Evolutionary conservation across 1,140 invertebrate genomes (phyloP).

Genomic region (Hormaphis cornu): DNA sequence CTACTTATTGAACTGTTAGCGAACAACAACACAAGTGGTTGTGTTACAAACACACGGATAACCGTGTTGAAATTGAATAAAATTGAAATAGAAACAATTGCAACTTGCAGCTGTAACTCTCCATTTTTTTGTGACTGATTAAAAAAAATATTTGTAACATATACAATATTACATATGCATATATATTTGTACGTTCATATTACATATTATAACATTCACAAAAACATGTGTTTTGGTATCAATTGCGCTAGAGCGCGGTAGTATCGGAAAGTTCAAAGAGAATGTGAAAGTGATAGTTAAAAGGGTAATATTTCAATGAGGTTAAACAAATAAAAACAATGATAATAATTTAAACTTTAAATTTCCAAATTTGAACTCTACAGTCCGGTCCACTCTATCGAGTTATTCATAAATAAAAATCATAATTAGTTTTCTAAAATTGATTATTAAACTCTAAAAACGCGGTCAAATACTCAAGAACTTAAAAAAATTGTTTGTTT

Average conservation of each 20-base stretch:
- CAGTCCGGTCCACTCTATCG: too few relatives aligned
- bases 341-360: too few relatives aligned
- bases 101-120: slow-evolving; percentile 30
- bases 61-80: slow-evolving; percentile 22
- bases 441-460: too few relatives aligned
- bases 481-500: too few relatives aligned
- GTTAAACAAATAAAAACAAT: too few relatives aligned
- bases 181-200: slow-evolving; percentile 5
- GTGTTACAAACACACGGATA: background rate
- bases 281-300: background rate
- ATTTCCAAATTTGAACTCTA: too few relatives aligned
- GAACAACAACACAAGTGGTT: background rate
- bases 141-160: slow-evolving; percentile 8
- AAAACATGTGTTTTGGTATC: slow-evolving; percentile 31
- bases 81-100: slow-evolving; percentile 22
- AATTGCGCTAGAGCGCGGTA: slow-evolving; percentile 25
- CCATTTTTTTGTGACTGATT: slow-evolving; percentile 33
- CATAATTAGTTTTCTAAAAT: too few relatives aligned
- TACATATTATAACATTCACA: slow-evolving; percentile 17
- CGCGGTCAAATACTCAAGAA: too few relatives aligned
- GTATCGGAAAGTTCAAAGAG: slow-evolving; percentile 9
- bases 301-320: too few relatives aligned
- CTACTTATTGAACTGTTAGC: slow-evolving; percentile 2
- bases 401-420: too few relatives aligned
- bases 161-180: slow-evolving; percentile 1